These are phyloP conservation scores for Aptenodytes patagonicus DNA, from an alignment of 2,113 vertebrate species.

Conservation along the genomic window DNA sequence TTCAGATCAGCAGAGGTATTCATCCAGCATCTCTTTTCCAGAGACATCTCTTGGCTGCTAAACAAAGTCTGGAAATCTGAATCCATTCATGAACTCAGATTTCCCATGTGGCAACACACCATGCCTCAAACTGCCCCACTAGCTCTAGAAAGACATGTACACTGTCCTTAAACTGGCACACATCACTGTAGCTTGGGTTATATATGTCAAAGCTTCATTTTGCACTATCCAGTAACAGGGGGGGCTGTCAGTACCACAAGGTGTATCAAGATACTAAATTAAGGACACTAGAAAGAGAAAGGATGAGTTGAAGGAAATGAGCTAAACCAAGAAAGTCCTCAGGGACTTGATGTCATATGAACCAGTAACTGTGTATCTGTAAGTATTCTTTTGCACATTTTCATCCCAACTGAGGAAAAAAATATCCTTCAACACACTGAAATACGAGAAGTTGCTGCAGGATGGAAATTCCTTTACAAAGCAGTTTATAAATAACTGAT, in stretches of 20 bases:
- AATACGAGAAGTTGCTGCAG: background rate
- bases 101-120: conserved; percentile 26
- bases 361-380: background rate
- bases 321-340: background rate
- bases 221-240: conserved; percentile 20
- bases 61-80: conserved; percentile 66
- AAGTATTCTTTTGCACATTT: background rate
- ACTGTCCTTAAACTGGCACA: conserved; percentile 54
- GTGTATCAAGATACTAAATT: conserved; percentile 33
- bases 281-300: conserved; percentile 15
- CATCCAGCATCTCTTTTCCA: conserved; percentile 23
- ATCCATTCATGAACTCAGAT: conserved; percentile 72
- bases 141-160: conserved; percentile 49
- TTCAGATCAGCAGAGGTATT: conserved; percentile 29
- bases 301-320: conserved; percentile 53
- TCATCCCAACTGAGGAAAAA: background rate
- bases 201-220: conserved; percentile 21
- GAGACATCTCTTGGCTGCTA: conserved; percentile 35
- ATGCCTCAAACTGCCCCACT: conserved; percentile 23
- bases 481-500: background rate
- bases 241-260: background rate
- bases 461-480: background rate
- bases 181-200: conserved; percentile 50
- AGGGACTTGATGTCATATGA: conserved; percentile 26
- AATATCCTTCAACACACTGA: background rate